Evolutionary conservation across 1,140 invertebrate species (phyloP).

Genomic region (Asobara japonica): DNA sequence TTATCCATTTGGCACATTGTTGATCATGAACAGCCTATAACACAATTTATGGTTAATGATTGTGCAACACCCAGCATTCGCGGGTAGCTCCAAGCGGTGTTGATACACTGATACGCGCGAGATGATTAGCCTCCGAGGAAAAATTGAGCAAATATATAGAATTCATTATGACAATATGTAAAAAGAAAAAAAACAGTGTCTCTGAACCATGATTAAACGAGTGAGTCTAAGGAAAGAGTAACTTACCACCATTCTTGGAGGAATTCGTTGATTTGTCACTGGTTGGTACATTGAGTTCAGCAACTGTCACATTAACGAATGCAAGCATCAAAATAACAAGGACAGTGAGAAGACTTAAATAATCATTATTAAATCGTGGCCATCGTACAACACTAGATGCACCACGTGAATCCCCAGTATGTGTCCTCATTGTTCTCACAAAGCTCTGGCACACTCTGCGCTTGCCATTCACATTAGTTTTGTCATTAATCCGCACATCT

Average conservation of each 20-base stretch:
- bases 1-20: too few species aligned
- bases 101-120: too few species aligned
- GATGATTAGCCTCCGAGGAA: too few species aligned
- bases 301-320: slow-evolving; percentile 35
- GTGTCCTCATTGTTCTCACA: slow-evolving; percentile 17
- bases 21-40: too few species aligned
- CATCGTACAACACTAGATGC: slow-evolving; percentile 58
- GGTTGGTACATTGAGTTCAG: slow-evolving; percentile 19
- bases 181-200: too few species aligned
- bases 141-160: too few species aligned
- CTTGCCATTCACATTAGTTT: background rate
- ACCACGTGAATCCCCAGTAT: slow-evolving; percentile 18
- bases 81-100: too few species aligned
- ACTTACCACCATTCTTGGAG: slow-evolving; percentile 30
- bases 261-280: slow-evolving; percentile 16
- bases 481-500: background rate
- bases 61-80: too few species aligned
- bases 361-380: slow-evolving; percentile 33
- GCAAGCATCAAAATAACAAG: slow-evolving; percentile 45
- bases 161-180: too few species aligned
- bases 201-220: background rate
- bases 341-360: slow-evolving; percentile 31
- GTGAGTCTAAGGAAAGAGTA: background rate
- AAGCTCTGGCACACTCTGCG: background rate
- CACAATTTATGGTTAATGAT: too few species aligned